Base-by-base conservation (phyloP, 2,888 invertebrate genomes). In the Hypomecis punctinalis region DNA sequence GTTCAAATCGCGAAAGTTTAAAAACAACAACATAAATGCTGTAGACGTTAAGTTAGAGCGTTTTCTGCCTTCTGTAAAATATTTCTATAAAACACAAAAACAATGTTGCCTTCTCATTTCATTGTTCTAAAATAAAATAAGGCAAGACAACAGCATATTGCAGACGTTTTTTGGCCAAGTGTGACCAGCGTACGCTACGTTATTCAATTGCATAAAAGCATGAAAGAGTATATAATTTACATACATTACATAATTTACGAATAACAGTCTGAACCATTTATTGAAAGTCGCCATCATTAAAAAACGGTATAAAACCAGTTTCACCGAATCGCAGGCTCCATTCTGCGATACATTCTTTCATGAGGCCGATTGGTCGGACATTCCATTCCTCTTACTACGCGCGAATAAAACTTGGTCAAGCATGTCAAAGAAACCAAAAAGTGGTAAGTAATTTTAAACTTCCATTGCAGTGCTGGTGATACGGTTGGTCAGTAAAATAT, bases 311-410 rank as follows among this genome's bases (percentile, higher is more conserved):
- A 49, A 66, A 73, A 73, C 71, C 60, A 64, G 71, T 73, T 71
- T 49, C 55, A 23, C 35, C 51, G 61, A 67, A 63, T 57, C 60
- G 61, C 62, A 70, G 51, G 57, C 66, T 59, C 63, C 13, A 40
- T 71, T 68, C 65, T 61, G 72, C 57, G 66, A 67, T 64, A 63
- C 68, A 67, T 66, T 61, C 66, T 60, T 71, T 67, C 63, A 59
- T 46, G 66, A 69, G 57, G 61, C 61, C 59, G 63, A 68, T 68
- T 62, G 68, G 68, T 63, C 69, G 60, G 71, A 68, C 71, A 71
- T 73, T 73, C 71, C 69, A 68, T 68, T 71, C 67, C 63, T 55
- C 69, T 71, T 73, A 73, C 69, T 69, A 66, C 70, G 57, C 59
- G 61, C 66, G 62, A 56, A 58, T 65, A 68, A 69, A 66, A 69